Evolutionary conservation across 1,140 invertebrate genomes (phyloP).

Genomic region (Pomacea maculata): DNA sequence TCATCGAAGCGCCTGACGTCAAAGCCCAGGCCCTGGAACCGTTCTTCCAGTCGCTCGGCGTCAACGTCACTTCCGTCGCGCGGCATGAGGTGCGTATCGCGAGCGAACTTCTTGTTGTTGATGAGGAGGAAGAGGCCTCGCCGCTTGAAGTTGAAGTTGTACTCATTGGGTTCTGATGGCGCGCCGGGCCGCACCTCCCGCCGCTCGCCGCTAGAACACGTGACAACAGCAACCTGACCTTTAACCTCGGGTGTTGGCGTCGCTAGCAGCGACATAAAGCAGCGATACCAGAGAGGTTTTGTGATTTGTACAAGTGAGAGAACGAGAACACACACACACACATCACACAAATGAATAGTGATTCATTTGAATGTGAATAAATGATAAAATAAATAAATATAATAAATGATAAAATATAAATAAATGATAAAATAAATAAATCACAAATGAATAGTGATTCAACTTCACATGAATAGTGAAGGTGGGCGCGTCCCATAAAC

Average conservation of each 20-base stretch:
- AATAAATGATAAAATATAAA: too few species aligned
- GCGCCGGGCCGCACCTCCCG: constrained; percentile 53
- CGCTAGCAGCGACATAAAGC: neutral
- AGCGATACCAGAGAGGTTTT: neutral
- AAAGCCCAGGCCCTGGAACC: constrained; percentile 78
- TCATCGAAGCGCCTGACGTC: constrained; percentile 75
- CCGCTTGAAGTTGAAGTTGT: constrained; percentile 80
- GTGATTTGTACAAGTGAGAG: too few species aligned
- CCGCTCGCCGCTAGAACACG: constrained; percentile 43
- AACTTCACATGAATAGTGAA: too few species aligned
- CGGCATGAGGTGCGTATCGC: constrained; percentile 66
- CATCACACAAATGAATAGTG: too few species aligned
- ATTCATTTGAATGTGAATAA: too few species aligned
- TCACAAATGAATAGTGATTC: too few species aligned
- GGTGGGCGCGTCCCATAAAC: too few species aligned
- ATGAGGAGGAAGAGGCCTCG: constrained; percentile 88
- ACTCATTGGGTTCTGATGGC: constrained; percentile 58
- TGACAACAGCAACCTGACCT: neutral
- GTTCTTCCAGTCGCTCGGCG: constrained; percentile 65
- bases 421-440: too few species aligned
- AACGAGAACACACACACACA: neutral
- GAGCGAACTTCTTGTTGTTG: constrained; percentile 79
- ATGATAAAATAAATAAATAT: too few species aligned
- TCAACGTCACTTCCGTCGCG: constrained; percentile 80
- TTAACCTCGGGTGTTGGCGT: too few species aligned